Evolutionary conservation across 2,888 invertebrate genomes (phyloP), one percentile per base, ranked within the genome.

Genomic region (Barypeithes pellucidus): DNA sequence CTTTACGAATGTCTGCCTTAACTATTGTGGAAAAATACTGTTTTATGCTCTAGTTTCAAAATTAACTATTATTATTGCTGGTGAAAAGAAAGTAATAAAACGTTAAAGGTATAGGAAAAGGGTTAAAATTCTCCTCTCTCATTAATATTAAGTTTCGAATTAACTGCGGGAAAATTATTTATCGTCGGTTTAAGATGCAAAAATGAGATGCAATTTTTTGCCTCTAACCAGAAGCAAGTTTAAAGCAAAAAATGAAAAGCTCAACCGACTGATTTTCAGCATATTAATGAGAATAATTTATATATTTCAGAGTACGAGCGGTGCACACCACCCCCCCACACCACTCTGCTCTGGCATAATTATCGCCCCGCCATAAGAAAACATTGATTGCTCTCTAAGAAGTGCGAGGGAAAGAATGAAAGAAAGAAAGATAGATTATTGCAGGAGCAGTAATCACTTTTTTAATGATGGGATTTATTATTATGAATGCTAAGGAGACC

Each of bases 241-340:
- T 33, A 63, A 54, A 45, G 41, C 52, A 63, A 50, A 50, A 71
- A 59, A 47, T 50, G 59, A 47, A 50, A 66, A 65, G 39, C 66
- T 60, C 50, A 43, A 57, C 63, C 65, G 68, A 65, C 68, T 62
- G 68, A 73, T 68, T 73, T 73, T 67, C 65, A 61, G 60, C 69
- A 73, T 73, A 73, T 69, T 70, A 73, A 73, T 73, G 70, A 66
- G 66, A 73, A 73, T 70, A 73, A 73, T 70, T 73, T 73, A 73
- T 73, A 73, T 70, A 73, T 66, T 68, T 73, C 73, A 73, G 29
- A 45, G 57, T 33, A 50, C 47, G 59, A 24, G 52, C 47, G 61
- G 54, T 70, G 73, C 69, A 70, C 65, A 69, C 74, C 36, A 67
- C 70, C 71, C 59, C 59, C 39, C 3, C 39, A 39, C 39, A 8